Evolutionary conservation across 2,888 invertebrate species (phyloP).

Genomic region (Dexiosoma caninum): DNA sequence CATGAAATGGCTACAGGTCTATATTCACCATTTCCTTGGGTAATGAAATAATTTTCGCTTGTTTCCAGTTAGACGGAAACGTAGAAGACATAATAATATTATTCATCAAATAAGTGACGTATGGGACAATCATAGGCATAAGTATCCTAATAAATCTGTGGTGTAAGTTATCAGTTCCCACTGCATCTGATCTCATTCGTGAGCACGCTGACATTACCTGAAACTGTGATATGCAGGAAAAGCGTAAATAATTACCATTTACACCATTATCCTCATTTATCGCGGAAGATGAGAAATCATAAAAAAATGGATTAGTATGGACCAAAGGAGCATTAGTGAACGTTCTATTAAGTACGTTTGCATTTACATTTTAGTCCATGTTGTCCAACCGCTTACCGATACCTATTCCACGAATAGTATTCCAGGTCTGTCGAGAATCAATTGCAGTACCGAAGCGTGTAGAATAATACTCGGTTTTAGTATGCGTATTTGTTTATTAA

Average conservation of each 20-base stretch:
- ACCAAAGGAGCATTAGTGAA: neutral
- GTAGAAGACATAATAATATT: too few relatives aligned
- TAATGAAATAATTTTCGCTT: too few relatives aligned
- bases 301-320: neutral
- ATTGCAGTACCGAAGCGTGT: neutral
- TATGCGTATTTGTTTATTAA: neutral
- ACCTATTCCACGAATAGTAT: neutral
- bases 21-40: too few relatives aligned
- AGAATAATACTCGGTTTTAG: neutral
- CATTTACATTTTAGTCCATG: too few relatives aligned
- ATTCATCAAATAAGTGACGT: too few relatives aligned
- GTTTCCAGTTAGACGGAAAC: too few relatives aligned
- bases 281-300: neutral
- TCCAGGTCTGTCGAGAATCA: neutral
- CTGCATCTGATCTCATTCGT: neutral
- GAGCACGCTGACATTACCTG: too few relatives aligned
- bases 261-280: neutral
- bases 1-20: too few relatives aligned
- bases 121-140: too few relatives aligned
- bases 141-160: too few relatives aligned
- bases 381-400: neutral
- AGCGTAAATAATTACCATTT: neutral
- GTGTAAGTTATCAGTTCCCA: too few relatives aligned
- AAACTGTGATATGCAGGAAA: too few relatives aligned
- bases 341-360: neutral